Evolutionary conservation across 2,888 invertebrate species (phyloP).

Genomic region (Drepana falcataria): DNA sequence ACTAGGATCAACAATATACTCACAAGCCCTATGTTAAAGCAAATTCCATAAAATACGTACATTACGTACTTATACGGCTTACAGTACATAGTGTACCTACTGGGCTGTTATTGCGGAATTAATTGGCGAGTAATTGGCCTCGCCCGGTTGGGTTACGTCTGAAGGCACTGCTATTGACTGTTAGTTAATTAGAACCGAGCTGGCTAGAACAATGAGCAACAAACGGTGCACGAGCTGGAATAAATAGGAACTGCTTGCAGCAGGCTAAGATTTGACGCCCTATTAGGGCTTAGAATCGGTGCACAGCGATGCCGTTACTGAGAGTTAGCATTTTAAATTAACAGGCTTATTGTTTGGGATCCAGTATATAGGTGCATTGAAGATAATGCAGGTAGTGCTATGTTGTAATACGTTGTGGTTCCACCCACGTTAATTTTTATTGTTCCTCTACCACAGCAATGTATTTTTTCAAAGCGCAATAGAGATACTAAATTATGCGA

Average conservation of each 20-base stretch:
- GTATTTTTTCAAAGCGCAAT: too few relatives aligned
- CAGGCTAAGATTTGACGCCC: not conserved
- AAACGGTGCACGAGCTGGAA: conserved; percentile 38
- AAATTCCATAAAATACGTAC: not conserved
- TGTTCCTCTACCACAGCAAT: too few relatives aligned
- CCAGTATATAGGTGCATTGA: too few relatives aligned
- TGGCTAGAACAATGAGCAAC: conserved; percentile 48
- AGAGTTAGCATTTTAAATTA: not conserved
- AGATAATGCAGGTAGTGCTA: too few relatives aligned
- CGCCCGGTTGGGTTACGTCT: conserved; percentile 58
- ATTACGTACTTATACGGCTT: not conserved
- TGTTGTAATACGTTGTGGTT: too few relatives aligned
- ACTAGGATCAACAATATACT: too few relatives aligned
- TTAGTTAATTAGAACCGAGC: conserved; percentile 64
- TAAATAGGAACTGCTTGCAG: conserved; percentile 17
- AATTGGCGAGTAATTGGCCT: conserved; percentile 73
- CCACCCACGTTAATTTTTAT: too few relatives aligned
- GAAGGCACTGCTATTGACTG: conserved; percentile 72
- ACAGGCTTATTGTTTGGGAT: not conserved
- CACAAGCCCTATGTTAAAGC: not conserved
- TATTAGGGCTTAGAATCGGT: not conserved
- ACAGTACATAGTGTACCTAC: conserved; percentile 3
- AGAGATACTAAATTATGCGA: too few relatives aligned
- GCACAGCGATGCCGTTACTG: not conserved
- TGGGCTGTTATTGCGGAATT: conserved; percentile 66